Evolutionary conservation across 2,113 vertebrate genomes (phyloP).

Genomic region (Agapornis roseicollis): DNA sequence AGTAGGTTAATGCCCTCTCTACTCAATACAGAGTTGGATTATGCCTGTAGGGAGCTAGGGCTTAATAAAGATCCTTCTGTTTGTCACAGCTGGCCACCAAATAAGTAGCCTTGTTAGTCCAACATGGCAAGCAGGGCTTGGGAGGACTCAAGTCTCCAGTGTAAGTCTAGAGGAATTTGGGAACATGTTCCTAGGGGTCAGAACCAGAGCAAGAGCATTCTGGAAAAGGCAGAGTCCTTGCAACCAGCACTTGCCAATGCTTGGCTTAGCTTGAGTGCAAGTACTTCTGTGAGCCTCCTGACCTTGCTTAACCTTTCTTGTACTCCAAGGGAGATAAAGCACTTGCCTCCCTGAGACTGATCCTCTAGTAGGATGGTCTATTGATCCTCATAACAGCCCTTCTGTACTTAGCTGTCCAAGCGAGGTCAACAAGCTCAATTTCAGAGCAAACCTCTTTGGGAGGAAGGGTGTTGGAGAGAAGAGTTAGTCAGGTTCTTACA

Average conservation of each 20-base stretch:
- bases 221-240: neutral
- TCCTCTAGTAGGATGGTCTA: too few species aligned
- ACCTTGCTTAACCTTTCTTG: neutral
- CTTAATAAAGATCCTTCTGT: neutral
- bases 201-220: neutral
- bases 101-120: neutral
- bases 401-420: too few species aligned
- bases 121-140: neutral
- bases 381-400: too few species aligned
- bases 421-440: too few species aligned
- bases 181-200: neutral
- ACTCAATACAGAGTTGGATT: neutral
- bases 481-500: too few species aligned
- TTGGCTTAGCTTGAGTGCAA: neutral
- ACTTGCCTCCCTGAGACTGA: too few species aligned
- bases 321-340: neutral
- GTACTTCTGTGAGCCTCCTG: neutral
- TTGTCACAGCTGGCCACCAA: neutral
- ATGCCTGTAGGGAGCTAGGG: neutral
- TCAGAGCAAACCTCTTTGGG: too few species aligned
- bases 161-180: neutral
- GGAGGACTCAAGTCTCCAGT: neutral
- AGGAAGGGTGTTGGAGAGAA: too few species aligned
- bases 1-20: neutral
- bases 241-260: neutral